Conservation (phyloP, 1,140 invertebrate genomes). For the Drosophila rufa region DNA sequence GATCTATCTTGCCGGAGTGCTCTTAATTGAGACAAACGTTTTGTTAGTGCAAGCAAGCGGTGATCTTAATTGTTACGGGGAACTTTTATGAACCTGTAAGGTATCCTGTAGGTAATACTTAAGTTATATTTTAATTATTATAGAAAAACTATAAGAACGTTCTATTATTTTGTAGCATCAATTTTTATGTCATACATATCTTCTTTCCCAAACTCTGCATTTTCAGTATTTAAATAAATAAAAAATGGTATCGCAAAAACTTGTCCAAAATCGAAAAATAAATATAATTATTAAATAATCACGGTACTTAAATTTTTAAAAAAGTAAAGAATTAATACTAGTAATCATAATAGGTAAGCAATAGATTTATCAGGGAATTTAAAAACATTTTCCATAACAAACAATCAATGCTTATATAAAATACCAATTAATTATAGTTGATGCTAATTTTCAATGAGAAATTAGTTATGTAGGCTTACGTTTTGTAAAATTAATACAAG, state of each 20-base stretch:
- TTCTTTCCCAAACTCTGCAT: background rate
- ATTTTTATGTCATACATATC: background rate
- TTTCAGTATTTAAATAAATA: background rate
- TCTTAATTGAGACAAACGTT: conserved; percentile 53
- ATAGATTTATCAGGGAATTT: too few species aligned
- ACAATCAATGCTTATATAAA: too few species aligned
- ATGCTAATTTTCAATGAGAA: background rate
- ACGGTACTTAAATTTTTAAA: too few species aligned
- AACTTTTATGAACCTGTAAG: background rate
- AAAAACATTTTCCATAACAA: too few species aligned
- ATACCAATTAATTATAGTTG: background rate
- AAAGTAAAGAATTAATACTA: too few species aligned
- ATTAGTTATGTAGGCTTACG: background rate
- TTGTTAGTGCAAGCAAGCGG: conserved; percentile 29
- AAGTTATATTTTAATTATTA: background rate
- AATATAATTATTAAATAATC: too few species aligned
- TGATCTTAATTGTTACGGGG: conserved; percentile 2
- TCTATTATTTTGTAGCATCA: background rate
- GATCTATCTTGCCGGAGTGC: conserved; percentile 52
- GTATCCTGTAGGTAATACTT: conserved; percentile 2
- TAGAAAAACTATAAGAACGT: too few species aligned
- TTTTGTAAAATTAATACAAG: background rate
- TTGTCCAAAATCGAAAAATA: too few species aligned
- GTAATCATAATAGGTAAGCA: too few species aligned
- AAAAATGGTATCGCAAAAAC: too few species aligned